Percentiles rank a stretch among this genome's conserved stretches.
Evolutionary conservation across 2,888 invertebrate species (phyloP).

Genomic region (Megaustenia siamemsis): DNA sequence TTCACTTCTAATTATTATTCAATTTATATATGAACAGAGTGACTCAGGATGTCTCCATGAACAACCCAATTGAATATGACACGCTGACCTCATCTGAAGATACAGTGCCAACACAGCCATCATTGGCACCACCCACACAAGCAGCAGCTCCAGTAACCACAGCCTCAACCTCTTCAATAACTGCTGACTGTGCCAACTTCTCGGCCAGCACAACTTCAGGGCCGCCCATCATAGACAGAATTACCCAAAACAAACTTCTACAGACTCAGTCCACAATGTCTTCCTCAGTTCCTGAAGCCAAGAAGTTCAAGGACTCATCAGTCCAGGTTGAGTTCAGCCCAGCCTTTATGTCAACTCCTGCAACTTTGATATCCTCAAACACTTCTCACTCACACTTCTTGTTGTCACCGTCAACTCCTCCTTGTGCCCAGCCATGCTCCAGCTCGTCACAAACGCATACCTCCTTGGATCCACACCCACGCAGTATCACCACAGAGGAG

Average conservation of each 20-base stretch:
- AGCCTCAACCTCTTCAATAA: neutral
- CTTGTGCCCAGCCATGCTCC: neutral
- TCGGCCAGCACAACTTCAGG: neutral
- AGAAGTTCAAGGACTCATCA: slow-evolving; percentile 52
- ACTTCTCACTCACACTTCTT: neutral
- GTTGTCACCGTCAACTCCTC: neutral
- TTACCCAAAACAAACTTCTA: neutral
- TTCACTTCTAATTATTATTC: no score
- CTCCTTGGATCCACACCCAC: slow-evolving; percentile 63
- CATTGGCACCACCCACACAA: neutral
- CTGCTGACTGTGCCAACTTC: neutral
- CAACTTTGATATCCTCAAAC: neutral
- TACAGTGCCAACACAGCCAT: neutral
- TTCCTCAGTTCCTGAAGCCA: slow-evolving; percentile 46
- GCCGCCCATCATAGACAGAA: neutral
- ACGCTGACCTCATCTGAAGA: neutral
- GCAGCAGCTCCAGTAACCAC: neutral
- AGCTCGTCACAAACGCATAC: neutral
- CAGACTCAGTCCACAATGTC: slow-evolving; percentile 16
- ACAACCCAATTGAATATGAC: slow-evolving; percentile 8
- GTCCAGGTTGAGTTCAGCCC: slow-evolving; percentile 44
- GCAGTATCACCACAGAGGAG: slow-evolving; percentile 76
- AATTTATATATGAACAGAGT: no score
- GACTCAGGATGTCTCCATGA: slow-evolving; percentile 30
- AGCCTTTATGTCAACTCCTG: slow-evolving; percentile 26